Base-by-base conservation (phyloP, 2,888 invertebrate genomes). In the Dinocampus coccinellae region DNA sequence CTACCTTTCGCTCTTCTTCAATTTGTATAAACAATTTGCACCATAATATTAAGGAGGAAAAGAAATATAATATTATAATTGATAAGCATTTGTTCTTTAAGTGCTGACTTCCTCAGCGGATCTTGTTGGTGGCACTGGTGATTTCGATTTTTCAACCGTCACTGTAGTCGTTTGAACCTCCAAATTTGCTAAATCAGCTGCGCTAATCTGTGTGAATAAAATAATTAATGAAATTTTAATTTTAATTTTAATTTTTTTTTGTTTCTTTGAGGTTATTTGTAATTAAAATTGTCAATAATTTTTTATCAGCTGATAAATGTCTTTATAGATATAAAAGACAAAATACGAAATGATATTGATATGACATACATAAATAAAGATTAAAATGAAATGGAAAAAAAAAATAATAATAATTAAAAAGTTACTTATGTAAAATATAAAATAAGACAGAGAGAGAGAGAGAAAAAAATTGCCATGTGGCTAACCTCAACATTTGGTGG, bases 401-500 rank as follows among this genome's bases (percentile, higher is more conserved):
- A n/a, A 57, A 34, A 55, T 63, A 39, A 24, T 16, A 60, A 47
- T 57, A 64, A 34, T 42, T 36, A 10, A 68, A 33, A 52, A 64
- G 26, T 69, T 67, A 70, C 57, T 16, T 7, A 16, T 16, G 9
- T 47, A 47, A 47, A 47, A 47, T 16, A n/a, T 7, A 47, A 3
- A n/a, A 33, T 22, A 22, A n/a, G n/a, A n/a, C n/a, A n/a, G n/a
- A n/a, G n/a, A n/a, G n/a, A n/a, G n/a, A n/a, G n/a, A n/a, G n/a
- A n/a, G n/a, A n/a, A n/a, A n/a, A 63, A 53, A 55, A 10, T n/a
- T 52, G 16, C 71, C 58, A 69, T 62, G 77, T 65, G 75, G 80
- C 86, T 86, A 84, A 87, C 87, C 87, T 87, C 87, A 76, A 87
- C 86, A 80, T 84, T 84, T 70, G 87, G 83, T 77, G 87, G 87